Base-by-base conservation (phyloP, 2,888 invertebrate genomes). In the Halocaridina rubra region DNA sequence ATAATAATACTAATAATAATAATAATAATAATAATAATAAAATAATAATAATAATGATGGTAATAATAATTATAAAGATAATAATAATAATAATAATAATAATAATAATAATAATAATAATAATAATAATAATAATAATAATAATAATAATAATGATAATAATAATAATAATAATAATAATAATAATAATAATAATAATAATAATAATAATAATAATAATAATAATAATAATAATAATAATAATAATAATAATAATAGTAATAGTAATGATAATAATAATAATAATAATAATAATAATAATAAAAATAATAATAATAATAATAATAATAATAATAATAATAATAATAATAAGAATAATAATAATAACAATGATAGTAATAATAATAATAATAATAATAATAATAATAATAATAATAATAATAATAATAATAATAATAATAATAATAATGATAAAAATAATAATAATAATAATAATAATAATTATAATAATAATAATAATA, bases 231-330 rank as follows among this genome's bases (percentile, higher is more conserved):
- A 61, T 61, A 61, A 61, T 61, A 61, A 61, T 61, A 61, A 61
- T 61, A 61, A 61, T 61, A 61, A 61, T 61, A 61, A 22, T 61
- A 61, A 61, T 13, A 61, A 61, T 61, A 61, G n/a, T 61, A 61
- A 61, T 61, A 61, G n/a, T 61, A 61, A 61, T 61, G n/a, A 61
- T 61, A 61, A 61, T 61, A 61, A 61, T 61, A 61, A 61, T 61
- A 61, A 61, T 61, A 61, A 61, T 61, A 61, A 61, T 61, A 61
- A 22, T 61, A 13, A 61, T 61, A 16, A 61, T 61, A 61, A 19
- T 61, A 22, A 13, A 19, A 61, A 61, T 22, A 61, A 61, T 61
- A 16, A 61, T 61, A 16, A 61, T 61, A 19, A 61, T 13, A 19
- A 22, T 61, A 16, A 61, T 61, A 22, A 61, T 61, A 19, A 61